Evolutionary conservation across 2,797 vertebrate genomes (phyloP), one percentile per base, ranked within the genome.

Genomic region (Typhlichthys eigenmanni): DNA sequence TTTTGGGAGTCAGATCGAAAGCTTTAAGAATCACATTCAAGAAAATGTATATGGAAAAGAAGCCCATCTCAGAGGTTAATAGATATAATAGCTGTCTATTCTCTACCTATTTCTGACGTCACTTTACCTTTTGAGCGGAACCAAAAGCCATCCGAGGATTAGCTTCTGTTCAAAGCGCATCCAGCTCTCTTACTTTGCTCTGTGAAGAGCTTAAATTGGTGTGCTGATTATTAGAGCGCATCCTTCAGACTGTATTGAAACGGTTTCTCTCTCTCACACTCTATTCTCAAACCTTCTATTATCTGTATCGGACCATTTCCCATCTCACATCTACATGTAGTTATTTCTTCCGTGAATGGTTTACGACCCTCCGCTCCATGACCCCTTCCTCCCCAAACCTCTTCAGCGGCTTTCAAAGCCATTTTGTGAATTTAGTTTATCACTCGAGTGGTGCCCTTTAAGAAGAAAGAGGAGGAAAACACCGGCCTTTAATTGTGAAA

Each of bases 361-460:
- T 84, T 81, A 85, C 69, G 70, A 76, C 57, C 70, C 70, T 13
- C 24, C 54, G 76, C 69, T 75, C 55, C 48, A 46, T 10, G 62
- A 52, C 59, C 74, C 67, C 70, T 79, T 69, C 80, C 79, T 78
- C 62, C 68, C 75, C 71, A 74, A 79, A 82, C 73, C 74, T 71
- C 80, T 85, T 79, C 77, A 78, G 78, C 64, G 70, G 60, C 66
- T 84, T 85, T 85, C 71, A 76, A 84, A 84, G 77, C 62, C 78
- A 11, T 70, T 86, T 79, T 84, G 72, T 75, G 71, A 83, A 58
- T 55, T 4, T 76, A 79, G 77, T 78, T 88, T 89, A 87, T 88
- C 74, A 64, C 71, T 87, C 78, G 47, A 83, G 82, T 80, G 75
- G 85, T 85, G 80, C 80, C 79, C 86, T 90, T 58, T 87, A 83